Conservation (phyloP, 35 echinoderm and acorn worm species). For the Hemicentrotus pulcherrimus region DNA sequence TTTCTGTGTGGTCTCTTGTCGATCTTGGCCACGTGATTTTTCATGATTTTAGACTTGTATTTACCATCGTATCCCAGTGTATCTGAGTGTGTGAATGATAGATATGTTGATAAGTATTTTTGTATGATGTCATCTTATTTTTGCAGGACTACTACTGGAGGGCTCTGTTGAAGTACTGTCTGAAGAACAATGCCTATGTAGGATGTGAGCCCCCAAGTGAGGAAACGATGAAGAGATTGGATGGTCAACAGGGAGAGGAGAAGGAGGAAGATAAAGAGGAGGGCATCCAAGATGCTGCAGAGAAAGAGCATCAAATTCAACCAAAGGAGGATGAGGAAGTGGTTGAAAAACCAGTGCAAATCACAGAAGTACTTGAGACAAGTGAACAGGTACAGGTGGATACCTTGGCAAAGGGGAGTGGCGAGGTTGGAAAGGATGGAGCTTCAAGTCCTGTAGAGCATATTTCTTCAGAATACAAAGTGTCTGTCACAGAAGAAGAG, state of each 20-base stretch:
- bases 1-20: too few relatives aligned
- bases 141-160: slow-evolving; percentile 85
- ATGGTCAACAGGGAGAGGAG: slow-evolving; percentile 11
- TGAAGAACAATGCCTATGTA: slow-evolving; percentile 75
- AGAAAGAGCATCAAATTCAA: background rate
- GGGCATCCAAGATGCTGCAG: background rate
- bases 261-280: background rate
- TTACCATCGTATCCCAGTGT: too few relatives aligned
- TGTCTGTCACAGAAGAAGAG: too few relatives aligned
- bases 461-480: background rate
- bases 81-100: too few relatives aligned
- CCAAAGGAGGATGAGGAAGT: background rate
- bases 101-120: background rate
- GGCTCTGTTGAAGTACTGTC: slow-evolving; percentile 68
- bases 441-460: background rate
- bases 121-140: background rate
- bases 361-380: background rate
- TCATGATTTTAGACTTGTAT: too few relatives aligned
- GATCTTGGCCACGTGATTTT: too few relatives aligned
- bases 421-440: background rate
- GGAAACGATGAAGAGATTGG: slow-evolving; percentile 40
- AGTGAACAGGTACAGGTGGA: background rate
- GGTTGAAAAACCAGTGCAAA: background rate
- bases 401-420: background rate
- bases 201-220: slow-evolving; percentile 75